phyloP scores from a whole-genome alignment of 2,113 vertebrate species.

The Fregata magnificens region DNA sequence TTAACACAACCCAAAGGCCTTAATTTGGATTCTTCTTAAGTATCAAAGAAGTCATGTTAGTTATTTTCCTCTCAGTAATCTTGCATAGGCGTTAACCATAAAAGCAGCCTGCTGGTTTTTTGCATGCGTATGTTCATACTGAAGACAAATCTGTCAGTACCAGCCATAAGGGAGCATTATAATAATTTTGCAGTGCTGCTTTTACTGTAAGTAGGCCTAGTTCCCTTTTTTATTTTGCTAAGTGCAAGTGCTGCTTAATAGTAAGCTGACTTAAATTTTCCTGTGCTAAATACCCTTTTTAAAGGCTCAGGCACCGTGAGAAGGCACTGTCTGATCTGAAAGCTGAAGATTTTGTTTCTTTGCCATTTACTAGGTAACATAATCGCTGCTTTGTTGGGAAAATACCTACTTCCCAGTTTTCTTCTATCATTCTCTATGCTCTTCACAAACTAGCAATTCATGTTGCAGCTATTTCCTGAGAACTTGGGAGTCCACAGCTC shows the following conservation, averaged over 20 bases:
- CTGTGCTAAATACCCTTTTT: not conserved
- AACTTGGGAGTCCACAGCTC: not conserved
- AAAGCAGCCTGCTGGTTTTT: slow-evolving; percentile 45
- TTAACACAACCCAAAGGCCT: not conserved
- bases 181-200: slow-evolving; percentile 79
- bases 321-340: not conserved
- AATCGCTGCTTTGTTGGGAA: not conserved
- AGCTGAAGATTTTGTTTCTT: not conserved
- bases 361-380: not conserved
- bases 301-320: not conserved
- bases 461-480: not conserved
- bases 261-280: not conserved
- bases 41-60: not conserved
- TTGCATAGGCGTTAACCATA: not conserved
- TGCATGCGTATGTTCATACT: slow-evolving; percentile 84
- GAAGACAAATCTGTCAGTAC: slow-evolving; percentile 83
- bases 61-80: not conserved
- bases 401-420: not conserved
- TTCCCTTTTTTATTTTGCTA: slow-evolving; percentile 10
- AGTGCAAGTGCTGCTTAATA: not conserved
- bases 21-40: not conserved
- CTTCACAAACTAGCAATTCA: not conserved
- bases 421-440: not conserved
- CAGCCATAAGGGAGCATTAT: slow-evolving; percentile 79
- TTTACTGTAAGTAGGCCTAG: slow-evolving; percentile 63